These are phyloP conservation scores for Drosophila sturtevanti DNA, from an alignment of 1,140 invertebrate species.

Conservation along the genomic window DNA sequence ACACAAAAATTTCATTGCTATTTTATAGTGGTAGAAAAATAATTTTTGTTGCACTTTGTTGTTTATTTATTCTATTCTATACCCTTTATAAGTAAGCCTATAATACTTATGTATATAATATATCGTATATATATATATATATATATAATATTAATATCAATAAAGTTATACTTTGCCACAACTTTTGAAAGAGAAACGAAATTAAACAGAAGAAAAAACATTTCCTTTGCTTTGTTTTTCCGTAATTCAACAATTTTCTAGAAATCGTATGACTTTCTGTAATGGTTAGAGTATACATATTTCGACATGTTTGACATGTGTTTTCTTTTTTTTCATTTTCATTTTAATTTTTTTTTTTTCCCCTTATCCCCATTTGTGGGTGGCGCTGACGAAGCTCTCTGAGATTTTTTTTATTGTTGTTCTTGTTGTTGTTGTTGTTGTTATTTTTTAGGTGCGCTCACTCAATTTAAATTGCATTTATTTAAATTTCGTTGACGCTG, in stretches of 20 bases:
- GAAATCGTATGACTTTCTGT: no score
- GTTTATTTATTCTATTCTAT: neutral
- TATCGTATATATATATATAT: no score
- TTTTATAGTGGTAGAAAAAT: conserved; percentile 35
- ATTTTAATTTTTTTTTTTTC: conserved; percentile 22
- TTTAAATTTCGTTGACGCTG: conserved; percentile 51
- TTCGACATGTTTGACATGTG: neutral
- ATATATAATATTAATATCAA: no score
- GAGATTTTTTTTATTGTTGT: conserved; percentile 11
- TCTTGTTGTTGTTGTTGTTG: conserved; percentile 27
- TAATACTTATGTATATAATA: no score
- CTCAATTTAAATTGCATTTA: conserved; percentile 66
- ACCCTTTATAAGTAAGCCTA: neutral
- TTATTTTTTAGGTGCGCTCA: conserved; percentile 20
- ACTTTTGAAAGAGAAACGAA: no score
- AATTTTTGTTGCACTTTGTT: conserved; percentile 40
- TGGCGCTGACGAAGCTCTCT: conserved; percentile 29
- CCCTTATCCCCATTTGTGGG: conserved; percentile 14
- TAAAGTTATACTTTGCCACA: no score
- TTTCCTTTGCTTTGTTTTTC: no score
- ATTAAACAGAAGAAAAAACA: no score
- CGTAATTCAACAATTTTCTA: no score
- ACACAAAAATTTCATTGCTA: conserved; percentile 45
- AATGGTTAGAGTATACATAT: neutral
- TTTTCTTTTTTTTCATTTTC: conserved; percentile 19